A percentile compares a stretch with the other conserved stretches of the same genome.
Evolutionary conservation across 2,888 invertebrate species (phyloP).

Genomic region (Oxyscelio sp.): DNA sequence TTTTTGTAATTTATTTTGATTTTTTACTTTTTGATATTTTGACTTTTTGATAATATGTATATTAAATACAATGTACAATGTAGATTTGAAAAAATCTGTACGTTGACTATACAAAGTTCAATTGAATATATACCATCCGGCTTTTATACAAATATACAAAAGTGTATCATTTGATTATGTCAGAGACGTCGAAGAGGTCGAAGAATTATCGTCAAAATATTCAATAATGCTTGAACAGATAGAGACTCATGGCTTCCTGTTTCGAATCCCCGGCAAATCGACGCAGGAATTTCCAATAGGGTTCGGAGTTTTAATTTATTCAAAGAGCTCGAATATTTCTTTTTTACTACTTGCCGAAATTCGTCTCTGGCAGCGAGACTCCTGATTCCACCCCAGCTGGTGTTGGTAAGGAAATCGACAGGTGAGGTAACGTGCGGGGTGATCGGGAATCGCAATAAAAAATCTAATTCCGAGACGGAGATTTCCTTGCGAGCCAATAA

Average conservation of each 20-base stretch:
- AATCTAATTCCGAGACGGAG: slow-evolving; percentile 95
- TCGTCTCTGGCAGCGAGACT: slow-evolving; percentile 96
- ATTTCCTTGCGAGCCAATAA: slow-evolving; percentile 96
- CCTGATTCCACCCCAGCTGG: slow-evolving; percentile 98
- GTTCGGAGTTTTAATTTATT: slow-evolving; percentile 34
- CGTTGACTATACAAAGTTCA: no score
- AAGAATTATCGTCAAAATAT: slow-evolving; percentile 7
- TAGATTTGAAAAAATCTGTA: no score
- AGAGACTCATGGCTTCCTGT: slow-evolving; percentile 1
- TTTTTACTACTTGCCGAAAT: slow-evolving; percentile 90
- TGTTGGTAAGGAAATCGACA: slow-evolving; percentile 97
- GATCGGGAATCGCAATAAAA: slow-evolving; percentile 96
- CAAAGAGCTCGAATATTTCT: slow-evolving; percentile 25
- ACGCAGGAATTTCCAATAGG: slow-evolving; percentile 19
- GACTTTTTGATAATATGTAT: no score
- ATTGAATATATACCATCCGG: no score
- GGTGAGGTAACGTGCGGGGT: slow-evolving; percentile 97
- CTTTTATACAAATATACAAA: no score
- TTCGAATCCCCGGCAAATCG: slow-evolving; percentile 14
- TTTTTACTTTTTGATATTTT: no score
- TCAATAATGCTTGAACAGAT: background rate
- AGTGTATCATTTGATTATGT: background rate
- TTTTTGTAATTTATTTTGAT: no score
- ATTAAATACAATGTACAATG: no score
- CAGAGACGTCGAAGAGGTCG: no score